Evolutionary conservation across 2,888 invertebrate genomes (phyloP).

Genomic region (Brachyopa scutellaris): DNA sequence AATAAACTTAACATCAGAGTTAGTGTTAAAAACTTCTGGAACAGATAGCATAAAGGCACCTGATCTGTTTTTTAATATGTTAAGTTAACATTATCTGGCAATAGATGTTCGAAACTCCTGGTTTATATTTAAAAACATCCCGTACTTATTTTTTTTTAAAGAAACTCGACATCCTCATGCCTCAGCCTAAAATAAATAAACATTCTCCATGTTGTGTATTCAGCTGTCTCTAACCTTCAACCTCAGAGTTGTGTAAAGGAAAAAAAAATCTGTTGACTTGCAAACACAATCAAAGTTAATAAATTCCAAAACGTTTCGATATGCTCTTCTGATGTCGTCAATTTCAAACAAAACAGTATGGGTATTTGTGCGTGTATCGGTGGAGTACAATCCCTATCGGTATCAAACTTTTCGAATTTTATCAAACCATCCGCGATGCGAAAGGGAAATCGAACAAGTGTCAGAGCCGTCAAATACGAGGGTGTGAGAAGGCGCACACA

Average conservation of each 20-base stretch:
- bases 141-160: too few relatives aligned
- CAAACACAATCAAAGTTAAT: slow-evolving; percentile 58
- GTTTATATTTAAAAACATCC: too few relatives aligned
- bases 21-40: too few relatives aligned
- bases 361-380: not conserved
- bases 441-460: slow-evolving; percentile 47
- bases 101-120: too few relatives aligned
- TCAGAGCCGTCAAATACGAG: slow-evolving; percentile 5
- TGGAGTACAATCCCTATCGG: slow-evolving; percentile 4
- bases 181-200: slow-evolving; percentile 11
- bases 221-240: not conserved
- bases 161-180: too few relatives aligned
- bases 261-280: slow-evolving; percentile 40
- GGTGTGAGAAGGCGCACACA: slow-evolving; percentile 8
- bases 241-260: too few relatives aligned
- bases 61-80: too few relatives aligned
- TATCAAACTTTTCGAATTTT: slow-evolving; percentile 20
- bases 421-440: slow-evolving; percentile 18
- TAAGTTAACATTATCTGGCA: too few relatives aligned
- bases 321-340: slow-evolving; percentile 33
- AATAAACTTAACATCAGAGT: too few relatives aligned
- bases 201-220: not conserved
- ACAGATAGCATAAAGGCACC: too few relatives aligned
- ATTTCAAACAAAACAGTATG: slow-evolving; percentile 31
- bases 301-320: slow-evolving; percentile 33